phyloP scores from a whole-genome alignment of 2,888 invertebrate genomes.

The Agelastica alni region DNA sequence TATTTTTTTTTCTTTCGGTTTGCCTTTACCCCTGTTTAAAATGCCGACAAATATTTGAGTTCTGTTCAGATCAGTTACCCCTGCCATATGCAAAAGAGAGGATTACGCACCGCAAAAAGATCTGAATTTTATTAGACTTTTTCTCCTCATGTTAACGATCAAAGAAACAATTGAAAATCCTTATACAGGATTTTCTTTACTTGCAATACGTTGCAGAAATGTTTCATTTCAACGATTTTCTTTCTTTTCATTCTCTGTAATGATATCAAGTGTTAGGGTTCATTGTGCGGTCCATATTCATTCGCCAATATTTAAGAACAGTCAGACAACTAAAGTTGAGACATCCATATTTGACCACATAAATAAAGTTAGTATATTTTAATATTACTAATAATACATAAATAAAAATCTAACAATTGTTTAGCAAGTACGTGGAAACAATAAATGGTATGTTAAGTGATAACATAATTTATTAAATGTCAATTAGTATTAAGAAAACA shows the following conservation, averaged over 20 bases:
- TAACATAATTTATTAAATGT: too few relatives aligned
- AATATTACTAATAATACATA: too few relatives aligned
- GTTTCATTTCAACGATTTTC: constrained; percentile 32
- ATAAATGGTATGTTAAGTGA: too few relatives aligned
- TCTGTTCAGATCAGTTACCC: constrained; percentile 48
- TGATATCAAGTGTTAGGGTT: constrained; percentile 27
- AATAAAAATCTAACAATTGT: too few relatives aligned
- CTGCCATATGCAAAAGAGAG: constrained; percentile 48
- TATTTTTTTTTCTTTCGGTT: constrained; percentile 30
- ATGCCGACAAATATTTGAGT: constrained; percentile 51
- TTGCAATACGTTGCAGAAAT: constrained; percentile 25
- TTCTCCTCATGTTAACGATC: constrained; percentile 34
- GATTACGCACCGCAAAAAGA: constrained; percentile 42
- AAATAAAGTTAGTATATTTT: too few relatives aligned
- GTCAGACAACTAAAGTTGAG: too few relatives aligned
- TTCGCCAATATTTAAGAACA: neutral
- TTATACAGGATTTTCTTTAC: constrained; percentile 25
- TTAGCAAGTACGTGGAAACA: too few relatives aligned
- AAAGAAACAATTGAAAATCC: constrained; percentile 37
- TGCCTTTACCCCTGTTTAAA: constrained; percentile 46
- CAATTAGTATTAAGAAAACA: too few relatives aligned
- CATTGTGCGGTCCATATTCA: neutral
- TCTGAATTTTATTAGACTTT: constrained; percentile 39
- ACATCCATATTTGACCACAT: too few relatives aligned
- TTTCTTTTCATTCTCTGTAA: constrained; percentile 27